Percentiles rank a stretch among this genome's conserved stretches.
Evolutionary conservation across 2,888 invertebrate species (phyloP).

Genomic region (Drosophila borborema): DNA sequence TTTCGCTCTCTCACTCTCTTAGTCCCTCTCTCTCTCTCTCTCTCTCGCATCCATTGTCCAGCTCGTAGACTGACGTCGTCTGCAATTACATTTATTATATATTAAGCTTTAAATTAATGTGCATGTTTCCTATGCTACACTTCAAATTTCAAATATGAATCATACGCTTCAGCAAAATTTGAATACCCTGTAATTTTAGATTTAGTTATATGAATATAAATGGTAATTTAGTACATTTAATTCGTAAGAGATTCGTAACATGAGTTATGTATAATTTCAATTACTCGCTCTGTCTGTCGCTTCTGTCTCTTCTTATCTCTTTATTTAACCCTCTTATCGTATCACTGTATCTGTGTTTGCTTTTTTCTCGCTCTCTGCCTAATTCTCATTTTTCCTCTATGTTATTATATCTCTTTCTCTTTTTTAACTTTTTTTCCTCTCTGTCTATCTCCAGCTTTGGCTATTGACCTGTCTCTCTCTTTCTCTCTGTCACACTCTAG

Average conservation of each 20-base stretch:
- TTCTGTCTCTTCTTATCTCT: background rate
- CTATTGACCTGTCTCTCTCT: background rate
- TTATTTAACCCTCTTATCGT: background rate
- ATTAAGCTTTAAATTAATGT: conserved; percentile 60
- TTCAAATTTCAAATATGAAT: conserved; percentile 17
- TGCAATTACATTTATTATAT: conserved; percentile 46
- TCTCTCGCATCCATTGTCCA: conserved; percentile 32
- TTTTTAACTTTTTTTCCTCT: background rate
- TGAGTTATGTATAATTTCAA: too few species aligned
- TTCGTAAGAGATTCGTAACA: background rate
- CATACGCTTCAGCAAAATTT: conserved; percentile 24
- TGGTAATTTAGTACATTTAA: background rate
- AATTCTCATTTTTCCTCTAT: background rate
- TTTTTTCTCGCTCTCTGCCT: too few species aligned
- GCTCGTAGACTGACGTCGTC: conserved; percentile 14
- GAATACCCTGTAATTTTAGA: background rate
- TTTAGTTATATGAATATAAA: background rate
- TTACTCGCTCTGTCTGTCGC: too few species aligned
- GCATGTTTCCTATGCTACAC: conserved; percentile 21
- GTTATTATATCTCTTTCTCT: background rate
- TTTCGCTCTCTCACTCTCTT: background rate
- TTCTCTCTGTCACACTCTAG: too few species aligned
- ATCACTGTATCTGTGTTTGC: background rate
- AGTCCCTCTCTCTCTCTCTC: background rate
- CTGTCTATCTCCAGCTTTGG: background rate